Evolutionary conservation across 2,888 invertebrate species (phyloP).

Genomic region (Diarsia rubi): DNA sequence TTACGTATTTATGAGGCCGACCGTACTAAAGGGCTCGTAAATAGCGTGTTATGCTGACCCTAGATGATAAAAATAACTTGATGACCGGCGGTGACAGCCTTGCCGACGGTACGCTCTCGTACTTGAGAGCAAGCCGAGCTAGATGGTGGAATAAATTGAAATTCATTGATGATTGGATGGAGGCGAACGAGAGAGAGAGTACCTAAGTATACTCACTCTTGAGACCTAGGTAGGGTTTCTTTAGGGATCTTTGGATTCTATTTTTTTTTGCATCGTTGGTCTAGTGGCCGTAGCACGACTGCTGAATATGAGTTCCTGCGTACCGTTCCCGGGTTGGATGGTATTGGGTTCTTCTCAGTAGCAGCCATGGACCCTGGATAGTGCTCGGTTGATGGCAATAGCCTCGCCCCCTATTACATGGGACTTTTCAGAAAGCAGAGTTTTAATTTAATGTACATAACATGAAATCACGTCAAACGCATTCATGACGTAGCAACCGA

Average conservation of each 20-base stretch:
- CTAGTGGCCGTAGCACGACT: too few relatives aligned
- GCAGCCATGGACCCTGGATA: too few relatives aligned
- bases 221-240: constrained; percentile 16
- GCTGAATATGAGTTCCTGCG: too few relatives aligned
- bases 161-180: constrained; percentile 38
- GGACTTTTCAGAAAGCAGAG: too few relatives aligned
- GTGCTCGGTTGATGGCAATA: too few relatives aligned
- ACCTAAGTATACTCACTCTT: not conserved
- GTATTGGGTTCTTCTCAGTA: too few relatives aligned
- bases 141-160: constrained; percentile 36
- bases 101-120: not conserved
- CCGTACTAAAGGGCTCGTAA: constrained; percentile 64
- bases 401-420: too few relatives aligned
- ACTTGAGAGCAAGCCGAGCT: not conserved
- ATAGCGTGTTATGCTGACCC: constrained; percentile 61
- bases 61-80: constrained; percentile 46
- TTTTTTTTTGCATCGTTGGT: not conserved
- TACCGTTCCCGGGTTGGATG: too few relatives aligned
- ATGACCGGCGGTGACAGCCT: constrained; percentile 42
- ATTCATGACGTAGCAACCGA: too few relatives aligned
- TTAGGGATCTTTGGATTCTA: not conserved
- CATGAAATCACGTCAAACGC: too few relatives aligned
- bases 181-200: constrained; percentile 3
- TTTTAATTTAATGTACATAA: too few relatives aligned
- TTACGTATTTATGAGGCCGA: constrained; percentile 63